Evolutionary conservation across 2,113 vertebrate genomes (phyloP), one percentile per base, ranked within the genome.

Genomic region (Chionomys nivalis): DNA sequence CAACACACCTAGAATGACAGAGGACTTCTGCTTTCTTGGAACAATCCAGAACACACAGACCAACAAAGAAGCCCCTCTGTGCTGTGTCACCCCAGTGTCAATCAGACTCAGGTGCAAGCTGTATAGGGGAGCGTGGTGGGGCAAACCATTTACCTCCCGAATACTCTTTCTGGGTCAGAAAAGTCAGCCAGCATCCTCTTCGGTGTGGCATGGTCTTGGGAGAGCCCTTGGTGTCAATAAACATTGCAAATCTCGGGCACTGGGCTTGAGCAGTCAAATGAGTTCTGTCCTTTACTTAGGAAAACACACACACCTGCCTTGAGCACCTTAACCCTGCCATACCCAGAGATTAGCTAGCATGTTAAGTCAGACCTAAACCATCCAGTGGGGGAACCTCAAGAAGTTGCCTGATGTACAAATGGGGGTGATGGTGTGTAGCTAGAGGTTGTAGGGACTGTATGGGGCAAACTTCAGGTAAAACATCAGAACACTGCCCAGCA

Each of bases 151-250:
- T 28, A 12, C 31, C 10, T 13, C 0, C 16, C 17, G 52, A 47
- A 17, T 13, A 0, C 68, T 33, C 42, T 85, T 61, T 52, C 21
- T 31, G 70, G 42, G 28, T 58, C 49, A 39, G 61, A 49, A 61
- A 36, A 5, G 21, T 47, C 88, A 33, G 36, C 42, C 44, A 28
- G 31, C 4, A 0, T 26, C 13, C 28, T 81, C 77, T 58, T 70
- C 8, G 0, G 52, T 2, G 26, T 9, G 55, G 9, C 68, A 8
- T 0, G 17, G 39, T 33, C 0, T 61, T 12, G 21, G 73, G 63
- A 68, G 81, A 42, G 33, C 24, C 44, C 75, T 47, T 3, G 19
- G 90, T 73, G 33, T 36, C 5, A 31, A 13, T 17, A 4, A 6
- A 83, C 13, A 10, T 3, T 7, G 36, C 52, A 39, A 10, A 44